Evolutionary conservation across 2,113 vertebrate species (phyloP).

Genomic region (Cheirogaleus medius): DNA sequence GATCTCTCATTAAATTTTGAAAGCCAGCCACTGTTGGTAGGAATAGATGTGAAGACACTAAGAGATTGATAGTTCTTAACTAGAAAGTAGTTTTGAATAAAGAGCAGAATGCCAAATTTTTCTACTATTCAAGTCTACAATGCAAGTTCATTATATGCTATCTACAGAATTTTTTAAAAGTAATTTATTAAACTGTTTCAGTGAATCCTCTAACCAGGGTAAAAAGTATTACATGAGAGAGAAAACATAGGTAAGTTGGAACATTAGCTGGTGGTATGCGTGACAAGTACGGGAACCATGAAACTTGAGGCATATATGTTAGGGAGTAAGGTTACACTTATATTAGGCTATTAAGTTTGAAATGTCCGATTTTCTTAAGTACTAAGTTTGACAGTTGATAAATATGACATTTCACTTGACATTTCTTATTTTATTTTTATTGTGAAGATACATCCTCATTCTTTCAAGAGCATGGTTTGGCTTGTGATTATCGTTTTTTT

Average conservation of each 20-base stretch:
- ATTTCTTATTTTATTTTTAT: too few species aligned
- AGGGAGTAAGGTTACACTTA: background rate
- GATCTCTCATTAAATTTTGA: background rate
- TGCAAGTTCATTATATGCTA: background rate
- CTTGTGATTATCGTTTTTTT: too few species aligned
- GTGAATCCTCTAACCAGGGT: background rate
- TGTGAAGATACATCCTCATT: too few species aligned
- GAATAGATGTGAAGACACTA: background rate
- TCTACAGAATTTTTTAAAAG: background rate
- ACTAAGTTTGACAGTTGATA: too few species aligned
- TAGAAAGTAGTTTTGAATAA: constrained; percentile 18
- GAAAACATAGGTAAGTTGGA: background rate
- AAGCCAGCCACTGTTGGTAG: background rate
- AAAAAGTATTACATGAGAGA: background rate
- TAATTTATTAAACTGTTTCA: background rate
- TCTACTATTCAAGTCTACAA: background rate
- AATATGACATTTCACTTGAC: too few species aligned
- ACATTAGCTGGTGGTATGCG: background rate
- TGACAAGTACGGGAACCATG: background rate
- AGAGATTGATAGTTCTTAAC: background rate
- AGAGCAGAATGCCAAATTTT: background rate
- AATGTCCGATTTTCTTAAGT: too few species aligned
- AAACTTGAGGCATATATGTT: background rate
- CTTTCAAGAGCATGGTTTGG: too few species aligned
- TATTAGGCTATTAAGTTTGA: too few species aligned